phyloP scores from a whole-genome alignment of 2,113 vertebrate species.

The Urocitellus parryii region DNA sequence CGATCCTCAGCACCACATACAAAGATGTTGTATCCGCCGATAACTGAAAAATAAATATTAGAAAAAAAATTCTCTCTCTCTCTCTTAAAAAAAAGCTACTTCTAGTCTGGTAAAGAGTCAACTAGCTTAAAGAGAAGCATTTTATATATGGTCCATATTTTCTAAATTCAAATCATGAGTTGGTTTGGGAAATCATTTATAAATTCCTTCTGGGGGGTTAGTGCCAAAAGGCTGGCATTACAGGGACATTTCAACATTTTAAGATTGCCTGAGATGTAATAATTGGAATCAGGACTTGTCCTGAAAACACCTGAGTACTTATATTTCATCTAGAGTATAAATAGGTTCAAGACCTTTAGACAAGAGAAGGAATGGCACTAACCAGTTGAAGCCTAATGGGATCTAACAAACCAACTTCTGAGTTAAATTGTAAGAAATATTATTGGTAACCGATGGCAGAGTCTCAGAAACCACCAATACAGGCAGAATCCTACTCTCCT shows the following conservation, averaged over 20 bases:
- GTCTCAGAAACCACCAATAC: neutral
- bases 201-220: neutral
- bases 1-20: no score
- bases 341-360: neutral
- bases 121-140: neutral
- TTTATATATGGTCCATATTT: neutral
- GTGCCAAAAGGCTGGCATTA: neutral
- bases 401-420: neutral
- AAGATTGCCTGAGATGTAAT: neutral
- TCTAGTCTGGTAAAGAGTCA: neutral
- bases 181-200: neutral
- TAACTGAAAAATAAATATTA: no score
- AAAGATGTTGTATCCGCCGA: no score
- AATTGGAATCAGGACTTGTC: neutral
- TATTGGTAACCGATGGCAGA: neutral
- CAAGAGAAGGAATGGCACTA: neutral
- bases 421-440: neutral
- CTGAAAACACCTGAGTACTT: neutral
- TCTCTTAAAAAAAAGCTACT: no score
- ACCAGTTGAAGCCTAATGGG: neutral
- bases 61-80: no score
- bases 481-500: neutral
- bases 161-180: slow-evolving; percentile 28
- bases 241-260: neutral
- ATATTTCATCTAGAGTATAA: neutral